A percentile compares a stretch with the other conserved stretches of the same genome.
phyloP scores from a whole-genome alignment of 2,113 vertebrate species.

The Asarcornis scutulata region DNA sequence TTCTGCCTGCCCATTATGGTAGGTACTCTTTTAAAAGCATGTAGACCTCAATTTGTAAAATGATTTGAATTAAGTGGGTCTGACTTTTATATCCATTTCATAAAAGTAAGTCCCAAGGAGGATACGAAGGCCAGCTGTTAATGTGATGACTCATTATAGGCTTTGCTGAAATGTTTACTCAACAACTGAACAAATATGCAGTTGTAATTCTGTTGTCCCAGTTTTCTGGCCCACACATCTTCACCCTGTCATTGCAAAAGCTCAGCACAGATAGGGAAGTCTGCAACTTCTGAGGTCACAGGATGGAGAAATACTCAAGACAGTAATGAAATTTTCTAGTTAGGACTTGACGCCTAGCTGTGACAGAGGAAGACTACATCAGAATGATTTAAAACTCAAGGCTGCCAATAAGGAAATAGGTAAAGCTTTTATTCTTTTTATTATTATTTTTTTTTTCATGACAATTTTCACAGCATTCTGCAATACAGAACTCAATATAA shows the following conservation, averaged over 20 bases:
- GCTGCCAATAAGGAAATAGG: background rate
- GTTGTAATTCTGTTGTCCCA: background rate
- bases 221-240: background rate
- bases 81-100: background rate
- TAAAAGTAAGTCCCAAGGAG: background rate
- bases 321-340: constrained; percentile 21
- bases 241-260: background rate
- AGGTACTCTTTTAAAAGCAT: background rate
- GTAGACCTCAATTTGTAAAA: background rate
- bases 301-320: background rate
- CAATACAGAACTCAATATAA: background rate
- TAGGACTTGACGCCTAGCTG: background rate
- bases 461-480: background rate
- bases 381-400: background rate
- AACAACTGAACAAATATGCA: background rate
- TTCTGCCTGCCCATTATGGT: background rate
- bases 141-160: background rate
- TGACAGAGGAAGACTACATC: background rate
- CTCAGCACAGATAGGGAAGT: background rate
- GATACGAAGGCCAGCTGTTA: background rate
- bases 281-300: background rate
- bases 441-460: background rate
- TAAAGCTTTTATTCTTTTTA: background rate
- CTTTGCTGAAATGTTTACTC: background rate
- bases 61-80: background rate